Percentiles rank a stretch among this genome's conserved stretches.
Evolutionary conservation across 2,888 invertebrate genomes (phyloP).

Genomic region (Caenorhabditis japonica): DNA sequence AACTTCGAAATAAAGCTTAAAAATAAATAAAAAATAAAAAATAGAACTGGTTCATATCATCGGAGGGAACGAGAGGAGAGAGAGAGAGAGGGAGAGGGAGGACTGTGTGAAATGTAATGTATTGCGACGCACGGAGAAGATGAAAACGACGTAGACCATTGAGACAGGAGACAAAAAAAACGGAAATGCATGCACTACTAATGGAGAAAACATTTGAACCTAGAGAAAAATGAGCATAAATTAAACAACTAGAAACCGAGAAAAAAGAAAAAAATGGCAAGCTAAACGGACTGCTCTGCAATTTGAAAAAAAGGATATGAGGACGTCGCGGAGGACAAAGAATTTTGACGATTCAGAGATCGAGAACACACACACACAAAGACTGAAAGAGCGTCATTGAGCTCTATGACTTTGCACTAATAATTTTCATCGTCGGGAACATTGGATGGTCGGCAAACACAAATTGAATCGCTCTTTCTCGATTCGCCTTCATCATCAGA

Average conservation of each 20-base stretch:
- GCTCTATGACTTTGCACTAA: background rate
- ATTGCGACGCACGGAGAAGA: constrained; percentile 24
- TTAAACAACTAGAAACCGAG: too few species aligned
- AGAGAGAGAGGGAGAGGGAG: background rate
- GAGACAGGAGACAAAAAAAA: background rate
- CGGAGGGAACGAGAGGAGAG: background rate
- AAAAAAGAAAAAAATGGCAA: constrained; percentile 11
- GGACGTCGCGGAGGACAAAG: too few species aligned
- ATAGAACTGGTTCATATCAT: constrained; percentile 16
- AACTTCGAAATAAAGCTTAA: background rate
- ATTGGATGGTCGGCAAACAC: too few species aligned
- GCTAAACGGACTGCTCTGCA: constrained; percentile 3
- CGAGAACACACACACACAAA: background rate
- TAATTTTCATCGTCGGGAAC: background rate
- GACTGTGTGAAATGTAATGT: constrained; percentile 15
- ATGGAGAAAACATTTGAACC: background rate
- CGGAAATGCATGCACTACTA: background rate
- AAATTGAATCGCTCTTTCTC: too few species aligned
- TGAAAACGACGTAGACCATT: background rate
- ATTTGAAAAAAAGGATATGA: background rate
- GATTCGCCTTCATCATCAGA: constrained; percentile 14
- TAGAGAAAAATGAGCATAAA: background rate
- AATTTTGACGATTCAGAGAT: background rate
- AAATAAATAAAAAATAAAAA: background rate
- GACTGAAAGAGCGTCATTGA: background rate